Base-by-base conservation (phyloP, 2,888 invertebrate species). In the Trachelus stipa region DNA sequence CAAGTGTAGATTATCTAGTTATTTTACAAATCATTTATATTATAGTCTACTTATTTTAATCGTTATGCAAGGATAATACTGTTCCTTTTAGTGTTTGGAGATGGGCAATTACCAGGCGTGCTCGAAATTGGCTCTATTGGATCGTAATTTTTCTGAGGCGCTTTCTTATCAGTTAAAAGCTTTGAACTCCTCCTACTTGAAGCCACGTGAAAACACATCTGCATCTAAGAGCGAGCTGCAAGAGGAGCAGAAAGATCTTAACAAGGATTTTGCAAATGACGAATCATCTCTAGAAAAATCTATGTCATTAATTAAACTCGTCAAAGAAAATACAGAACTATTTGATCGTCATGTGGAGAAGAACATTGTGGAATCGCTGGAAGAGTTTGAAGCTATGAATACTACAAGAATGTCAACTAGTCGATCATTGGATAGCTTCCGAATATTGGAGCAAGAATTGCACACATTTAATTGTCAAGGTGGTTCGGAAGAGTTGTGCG, bases 81-180 rank as follows among this genome's bases (percentile, higher is more conserved):
- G 40, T 77, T 81, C 76, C 78, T 84, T 84, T 6, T 84, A 92
- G 92, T 91, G 92, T 79, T 76, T 91, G 6, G 90, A 91, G 79
- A 83, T 92, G 71, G 90, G 90, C 75, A 92, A 93, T 82, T 91
- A 91, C 82, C 92, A 92, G 85, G 92, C 92, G 12, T 92, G 92
- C 40, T 91, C 92, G 2, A 92, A 92, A 83, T 83, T 93, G 35
- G 91, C 92, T 34, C 86, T 91, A 30, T 85, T 93, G 74, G 92
- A 92, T 34, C 90, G 91, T 71, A 91, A 92, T 79, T 90, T 91
- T 79, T 88, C 90, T 33, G 88, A 90, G 23, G 92, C 92, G 12
- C 86, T 93, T 31, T 86, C 85, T 11, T 91, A 92, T 81, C 92
- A 92, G 79, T 84, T 93, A 74, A 90, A 90, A 82, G 91, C 92